Evolutionary conservation across 2,888 invertebrate species (phyloP).

Genomic region (Chrysolina haemoptera): DNA sequence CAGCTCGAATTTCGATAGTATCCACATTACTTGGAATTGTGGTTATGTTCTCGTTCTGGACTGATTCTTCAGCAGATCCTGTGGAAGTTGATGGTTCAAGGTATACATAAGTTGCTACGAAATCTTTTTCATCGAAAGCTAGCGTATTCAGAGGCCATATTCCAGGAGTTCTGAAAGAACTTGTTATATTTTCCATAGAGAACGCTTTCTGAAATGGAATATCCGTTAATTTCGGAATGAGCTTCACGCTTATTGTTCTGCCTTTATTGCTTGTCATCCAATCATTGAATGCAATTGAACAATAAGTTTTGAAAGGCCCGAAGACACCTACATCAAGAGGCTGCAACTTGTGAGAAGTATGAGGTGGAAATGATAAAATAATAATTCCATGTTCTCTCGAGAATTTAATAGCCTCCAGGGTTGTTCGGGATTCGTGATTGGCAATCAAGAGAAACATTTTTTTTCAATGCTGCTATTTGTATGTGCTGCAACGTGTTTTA

Average conservation of each 20-base stretch:
- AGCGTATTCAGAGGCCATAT: neutral
- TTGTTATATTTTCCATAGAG: neutral
- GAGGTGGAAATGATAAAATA: too few relatives aligned
- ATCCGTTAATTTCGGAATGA: neutral
- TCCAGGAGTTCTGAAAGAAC: slow-evolving; percentile 1
- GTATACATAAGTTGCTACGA: neutral
- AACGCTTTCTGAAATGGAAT: neutral
- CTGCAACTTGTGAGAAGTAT: too few relatives aligned
- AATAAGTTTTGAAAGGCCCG: too few relatives aligned
- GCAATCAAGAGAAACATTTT: neutral
- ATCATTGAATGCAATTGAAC: too few relatives aligned
- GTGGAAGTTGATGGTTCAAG: neutral
- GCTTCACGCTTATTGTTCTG: neutral
- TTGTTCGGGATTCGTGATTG: neutral
- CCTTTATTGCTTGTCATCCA: too few relatives aligned
- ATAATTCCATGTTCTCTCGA: neutral
- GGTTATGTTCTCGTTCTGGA: neutral
- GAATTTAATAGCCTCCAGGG: neutral
- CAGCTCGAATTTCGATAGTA: neutral
- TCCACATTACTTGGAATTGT: neutral
- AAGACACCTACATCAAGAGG: too few relatives aligned
- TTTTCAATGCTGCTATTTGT: neutral
- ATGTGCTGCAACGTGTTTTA: neutral
- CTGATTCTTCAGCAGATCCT: neutral
- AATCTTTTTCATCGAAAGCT: neutral